Percentiles rank a stretch among this genome's conserved stretches.
These are phyloP conservation scores for Scrobipalpa costella DNA, from an alignment of 2,888 invertebrate species.

Conservation along the genomic window DNA sequence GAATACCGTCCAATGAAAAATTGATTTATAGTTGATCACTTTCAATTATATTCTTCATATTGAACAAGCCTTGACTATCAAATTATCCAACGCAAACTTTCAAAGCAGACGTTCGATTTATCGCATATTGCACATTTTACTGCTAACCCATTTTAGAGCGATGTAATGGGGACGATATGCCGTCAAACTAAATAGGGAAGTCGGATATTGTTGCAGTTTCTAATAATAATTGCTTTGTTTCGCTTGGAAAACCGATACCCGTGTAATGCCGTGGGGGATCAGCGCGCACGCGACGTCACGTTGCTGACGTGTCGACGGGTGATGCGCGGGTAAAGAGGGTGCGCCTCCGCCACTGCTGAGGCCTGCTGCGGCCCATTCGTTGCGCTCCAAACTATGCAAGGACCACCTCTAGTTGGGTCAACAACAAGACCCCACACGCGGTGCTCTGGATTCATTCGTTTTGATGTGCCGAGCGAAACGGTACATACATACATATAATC, in stretches of 20 bases:
- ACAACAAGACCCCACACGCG: background rate
- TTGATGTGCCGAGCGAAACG: too few relatives aligned
- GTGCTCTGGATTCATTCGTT: background rate
- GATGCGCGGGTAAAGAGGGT: conserved; percentile 24
- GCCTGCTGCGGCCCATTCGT: conserved; percentile 8
- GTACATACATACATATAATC: too few relatives aligned
- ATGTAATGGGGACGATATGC: conserved; percentile 27
- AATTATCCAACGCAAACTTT: background rate
- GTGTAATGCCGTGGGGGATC: conserved; percentile 51
- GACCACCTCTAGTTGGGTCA: background rate
- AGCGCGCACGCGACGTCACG: conserved; percentile 68
- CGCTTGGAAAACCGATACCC: conserved; percentile 60
- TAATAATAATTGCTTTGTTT: conserved; percentile 57
- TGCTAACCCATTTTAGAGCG: conserved; percentile 29
- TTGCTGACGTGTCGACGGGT: conserved; percentile 40
- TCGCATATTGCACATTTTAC: conserved; percentile 25
- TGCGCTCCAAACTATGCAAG: background rate
- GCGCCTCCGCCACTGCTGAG: conserved; percentile 9
- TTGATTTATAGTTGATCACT: background rate
- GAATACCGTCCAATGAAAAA: background rate
- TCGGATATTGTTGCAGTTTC: conserved; percentile 42
- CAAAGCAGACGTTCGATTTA: background rate
- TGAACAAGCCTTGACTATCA: background rate
- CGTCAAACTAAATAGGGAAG: conserved; percentile 32
- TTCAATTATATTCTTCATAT: background rate